Evolutionary conservation across 2,888 invertebrate species (phyloP).

Genomic region (Cordilura impudica): DNA sequence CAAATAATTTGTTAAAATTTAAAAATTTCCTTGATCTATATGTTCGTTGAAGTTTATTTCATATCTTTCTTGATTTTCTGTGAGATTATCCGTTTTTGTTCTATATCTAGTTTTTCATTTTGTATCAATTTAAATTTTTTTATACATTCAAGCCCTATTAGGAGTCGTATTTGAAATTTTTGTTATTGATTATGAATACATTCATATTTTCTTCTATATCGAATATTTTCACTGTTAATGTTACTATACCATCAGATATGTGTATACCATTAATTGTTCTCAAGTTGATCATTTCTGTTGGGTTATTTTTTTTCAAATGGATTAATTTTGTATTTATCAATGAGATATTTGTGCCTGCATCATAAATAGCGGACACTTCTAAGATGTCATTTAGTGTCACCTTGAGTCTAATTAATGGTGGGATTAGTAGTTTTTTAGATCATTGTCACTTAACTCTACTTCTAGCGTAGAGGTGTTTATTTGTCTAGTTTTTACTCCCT

Average conservation of each 20-base stretch:
- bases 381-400: slow-evolving; percentile 8
- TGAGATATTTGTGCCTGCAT: slow-evolving; percentile 34
- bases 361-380: slow-evolving; percentile 35
- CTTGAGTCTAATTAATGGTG: slow-evolving; percentile 47
- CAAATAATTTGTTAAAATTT: too few relatives aligned
- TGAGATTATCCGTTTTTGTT: too few relatives aligned
- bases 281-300: slow-evolving; percentile 3
- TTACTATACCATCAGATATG: too few relatives aligned
- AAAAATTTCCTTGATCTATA: too few relatives aligned
- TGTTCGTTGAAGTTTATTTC: too few relatives aligned
- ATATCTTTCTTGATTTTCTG: too few relatives aligned
- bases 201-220: background rate
- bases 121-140: too few relatives aligned
- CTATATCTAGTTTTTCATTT: too few relatives aligned
- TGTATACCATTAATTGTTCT: slow-evolving; percentile 13
- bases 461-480: slow-evolving; percentile 10
- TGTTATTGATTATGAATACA: background rate
- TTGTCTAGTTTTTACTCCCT: slow-evolving; percentile 1
- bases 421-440: slow-evolving; percentile 44
- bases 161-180: slow-evolving; percentile 8
- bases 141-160: too few relatives aligned
- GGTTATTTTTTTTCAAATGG: background rate
- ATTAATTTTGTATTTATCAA: too few relatives aligned
- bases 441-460: slow-evolving; percentile 2
- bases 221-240: background rate